Conservation (phyloP, 2,113 vertebrate genomes). For the Pseudorectes ferrugineus region DNA sequence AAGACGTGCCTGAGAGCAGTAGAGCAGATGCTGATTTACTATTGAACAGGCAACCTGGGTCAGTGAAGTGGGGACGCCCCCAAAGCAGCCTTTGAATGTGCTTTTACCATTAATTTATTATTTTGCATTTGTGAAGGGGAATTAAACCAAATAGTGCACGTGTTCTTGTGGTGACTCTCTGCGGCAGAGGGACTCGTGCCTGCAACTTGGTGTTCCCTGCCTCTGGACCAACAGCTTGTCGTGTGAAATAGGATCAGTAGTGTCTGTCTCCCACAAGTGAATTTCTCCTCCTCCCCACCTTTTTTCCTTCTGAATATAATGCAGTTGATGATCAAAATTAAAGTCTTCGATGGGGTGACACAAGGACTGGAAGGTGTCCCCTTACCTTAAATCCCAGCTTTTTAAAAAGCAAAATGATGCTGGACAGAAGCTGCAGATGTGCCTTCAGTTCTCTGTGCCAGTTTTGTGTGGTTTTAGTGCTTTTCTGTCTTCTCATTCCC, state of each 20-base stretch:
- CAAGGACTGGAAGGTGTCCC: not conserved
- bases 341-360: not conserved
- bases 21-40: conserved; percentile 63
- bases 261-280: not conserved
- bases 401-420: not conserved
- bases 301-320: not conserved
- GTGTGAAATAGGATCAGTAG: not conserved
- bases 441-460: not conserved
- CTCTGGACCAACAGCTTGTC: conserved; percentile 46
- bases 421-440: not conserved
- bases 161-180: conserved; percentile 27
- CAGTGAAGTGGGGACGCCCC: conserved; percentile 60
- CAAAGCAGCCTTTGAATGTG: conserved; percentile 61
- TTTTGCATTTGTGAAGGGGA: conserved; percentile 66
- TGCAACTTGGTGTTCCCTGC: not conserved
- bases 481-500: not conserved
- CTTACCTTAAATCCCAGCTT: not conserved
- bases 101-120: conserved; percentile 69
- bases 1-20: not conserved
- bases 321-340: not conserved
- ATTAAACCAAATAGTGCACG: conserved; percentile 36
- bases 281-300: not conserved
- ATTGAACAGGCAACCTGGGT: conserved; percentile 60
- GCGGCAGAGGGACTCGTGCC: conserved; percentile 16
- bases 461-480: not conserved